Evolutionary conservation across 2,113 vertebrate genomes (phyloP).

Genomic region (Psammodynastes pulverulentus): DNA sequence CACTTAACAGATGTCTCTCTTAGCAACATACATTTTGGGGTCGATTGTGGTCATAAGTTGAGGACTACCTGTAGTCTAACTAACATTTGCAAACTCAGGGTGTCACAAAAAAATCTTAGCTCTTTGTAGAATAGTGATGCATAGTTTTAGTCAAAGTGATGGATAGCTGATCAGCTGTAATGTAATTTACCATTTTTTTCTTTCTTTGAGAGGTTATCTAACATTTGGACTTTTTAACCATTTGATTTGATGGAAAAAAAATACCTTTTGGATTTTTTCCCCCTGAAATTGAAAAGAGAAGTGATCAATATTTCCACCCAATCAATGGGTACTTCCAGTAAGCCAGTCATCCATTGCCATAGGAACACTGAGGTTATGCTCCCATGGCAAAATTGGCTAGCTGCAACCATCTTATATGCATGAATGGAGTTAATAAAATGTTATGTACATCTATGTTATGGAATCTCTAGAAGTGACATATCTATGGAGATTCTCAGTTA

Average conservation of each 20-base stretch:
- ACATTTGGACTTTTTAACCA: background rate
- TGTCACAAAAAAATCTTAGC: background rate
- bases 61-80: too few relatives aligned
- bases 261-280: background rate
- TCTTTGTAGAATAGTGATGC: background rate
- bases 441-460: constrained; percentile 28
- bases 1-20: too few relatives aligned
- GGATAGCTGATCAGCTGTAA: background rate
- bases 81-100: background rate
- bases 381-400: background rate
- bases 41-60: too few relatives aligned
- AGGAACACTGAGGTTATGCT: background rate
- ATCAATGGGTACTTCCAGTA: background rate
- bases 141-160: background rate
- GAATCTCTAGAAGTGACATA: constrained; percentile 21
- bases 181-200: background rate
- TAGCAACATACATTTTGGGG: too few relatives aligned
- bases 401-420: background rate
- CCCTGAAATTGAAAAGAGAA: background rate
- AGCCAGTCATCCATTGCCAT: background rate
- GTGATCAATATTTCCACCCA: background rate
- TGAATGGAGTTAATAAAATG: background rate
- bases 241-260: background rate
- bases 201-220: background rate
- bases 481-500: background rate